Evolutionary conservation across 1,140 invertebrate species (phyloP).

Genomic region (Aporrectodea caliginosa): DNA sequence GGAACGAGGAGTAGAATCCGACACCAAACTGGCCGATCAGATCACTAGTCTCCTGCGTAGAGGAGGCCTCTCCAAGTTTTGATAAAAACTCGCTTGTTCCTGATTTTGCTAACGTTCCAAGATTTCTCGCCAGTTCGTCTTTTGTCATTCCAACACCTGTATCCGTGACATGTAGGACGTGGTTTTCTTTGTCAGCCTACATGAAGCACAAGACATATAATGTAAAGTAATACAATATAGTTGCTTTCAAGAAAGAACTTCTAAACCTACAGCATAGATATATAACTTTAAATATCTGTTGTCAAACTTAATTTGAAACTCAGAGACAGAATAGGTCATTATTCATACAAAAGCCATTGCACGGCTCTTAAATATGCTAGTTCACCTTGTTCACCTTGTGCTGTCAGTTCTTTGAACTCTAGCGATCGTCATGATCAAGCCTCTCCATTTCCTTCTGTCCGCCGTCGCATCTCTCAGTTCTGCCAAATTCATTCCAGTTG

Average conservation of each 20-base stretch:
- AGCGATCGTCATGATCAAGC: too few relatives aligned
- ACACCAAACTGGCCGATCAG: slow-evolving; percentile 85
- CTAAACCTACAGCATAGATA: background rate
- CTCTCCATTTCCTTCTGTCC: too few relatives aligned
- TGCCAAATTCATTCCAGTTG: too few relatives aligned
- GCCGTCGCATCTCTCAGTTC: too few relatives aligned
- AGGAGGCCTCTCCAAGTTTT: slow-evolving; percentile 75
- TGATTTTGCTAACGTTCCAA: slow-evolving; percentile 99
- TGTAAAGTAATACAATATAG: background rate
- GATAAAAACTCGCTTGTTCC: slow-evolving; percentile 96
- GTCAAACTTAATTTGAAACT: too few relatives aligned
- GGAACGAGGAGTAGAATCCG: slow-evolving; percentile 95
- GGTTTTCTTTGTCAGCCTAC: slow-evolving; percentile 87
- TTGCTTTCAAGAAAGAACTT: too few relatives aligned
- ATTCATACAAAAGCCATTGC: too few relatives aligned
- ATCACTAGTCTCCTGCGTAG: slow-evolving; percentile 50
- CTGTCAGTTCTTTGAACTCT: too few relatives aligned
- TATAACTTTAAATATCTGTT: too few relatives aligned
- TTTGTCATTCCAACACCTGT: slow-evolving; percentile 98
- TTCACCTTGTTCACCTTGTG: too few relatives aligned
- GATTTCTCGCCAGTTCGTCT: slow-evolving; percentile 87
- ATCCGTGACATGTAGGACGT: slow-evolving; percentile 90
- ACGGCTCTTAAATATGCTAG: too few relatives aligned
- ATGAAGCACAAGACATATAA: slow-evolving; percentile 12
- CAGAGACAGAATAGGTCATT: too few relatives aligned